Percentiles rank a stretch among this genome's conserved stretches.
Conservation (phyloP, 2,113 vertebrate genomes). For the Thermophis baileyi region DNA sequence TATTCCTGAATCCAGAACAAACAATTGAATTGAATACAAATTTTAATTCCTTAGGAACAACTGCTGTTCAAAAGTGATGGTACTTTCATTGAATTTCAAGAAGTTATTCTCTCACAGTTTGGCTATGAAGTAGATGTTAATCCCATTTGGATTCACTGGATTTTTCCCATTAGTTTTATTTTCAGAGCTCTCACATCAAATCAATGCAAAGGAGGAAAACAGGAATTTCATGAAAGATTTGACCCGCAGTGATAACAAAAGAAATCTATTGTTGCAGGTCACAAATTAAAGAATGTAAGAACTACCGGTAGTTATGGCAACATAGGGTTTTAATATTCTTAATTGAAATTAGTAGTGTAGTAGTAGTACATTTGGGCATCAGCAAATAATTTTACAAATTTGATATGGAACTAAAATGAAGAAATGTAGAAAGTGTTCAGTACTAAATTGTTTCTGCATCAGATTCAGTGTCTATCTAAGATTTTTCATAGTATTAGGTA, state of each 20-base stretch:
- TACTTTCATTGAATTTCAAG: neutral
- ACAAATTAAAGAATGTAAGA: neutral
- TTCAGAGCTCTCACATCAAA: neutral
- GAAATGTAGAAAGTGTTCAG: neutral
- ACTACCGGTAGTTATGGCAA: neutral
- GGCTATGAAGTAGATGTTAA: neutral
- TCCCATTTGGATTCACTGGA: fast-evolving
- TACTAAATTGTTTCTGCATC: neutral
- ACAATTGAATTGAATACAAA: neutral
- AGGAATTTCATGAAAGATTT: neutral
- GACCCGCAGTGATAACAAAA: neutral
- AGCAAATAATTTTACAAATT: neutral
- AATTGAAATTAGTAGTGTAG: neutral
- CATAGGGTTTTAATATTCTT: neutral
- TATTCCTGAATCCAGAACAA: neutral
- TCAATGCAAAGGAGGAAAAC: neutral
- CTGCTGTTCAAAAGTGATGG: neutral
- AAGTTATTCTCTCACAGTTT: neutral
- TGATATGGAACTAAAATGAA: neutral
- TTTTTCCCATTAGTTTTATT: neutral
- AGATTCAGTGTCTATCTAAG: neutral
- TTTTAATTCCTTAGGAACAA: neutral
- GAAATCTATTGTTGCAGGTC: neutral
- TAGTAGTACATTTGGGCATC: neutral
- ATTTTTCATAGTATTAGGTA: neutral